Evolutionary conservation across 1,140 invertebrate genomes (phyloP), one percentile per base, ranked within the genome.

Genomic region (Pachyrhynchus sulphureomaculatus): DNA sequence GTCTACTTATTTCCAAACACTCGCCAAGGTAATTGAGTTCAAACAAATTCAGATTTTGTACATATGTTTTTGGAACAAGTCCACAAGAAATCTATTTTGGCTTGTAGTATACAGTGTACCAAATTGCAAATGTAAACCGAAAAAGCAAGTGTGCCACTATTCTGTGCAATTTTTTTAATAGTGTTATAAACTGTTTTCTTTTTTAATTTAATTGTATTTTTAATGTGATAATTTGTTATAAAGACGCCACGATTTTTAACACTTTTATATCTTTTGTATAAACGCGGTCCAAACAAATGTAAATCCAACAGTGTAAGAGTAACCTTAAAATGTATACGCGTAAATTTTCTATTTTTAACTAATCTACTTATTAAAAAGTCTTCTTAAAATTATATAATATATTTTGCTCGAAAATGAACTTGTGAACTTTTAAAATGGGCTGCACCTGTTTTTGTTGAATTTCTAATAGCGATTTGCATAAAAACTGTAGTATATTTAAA

Each of bases 311-410:
- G 55, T 70, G 66, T 71, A 66, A 64, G 60, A 66, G 42, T 63
- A 68, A 70, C 66, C 64, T 66, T 71, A 66, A 68, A 53, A 70
- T 67, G 71, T 72, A 72, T 72, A 72, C 71, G 71, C 69, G 63
- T 68, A 67, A 54, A 67, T 65, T 60, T 57, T 33, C 54, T 62
- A 66, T 66, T 63, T 66, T 62, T 62, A 54, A 54, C 47, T 45
- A 39, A 57, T 57, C 56, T 59, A 54, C 39, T 45, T 48, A 60
- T 21, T 51, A 21, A 42, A 48, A 61, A 32, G 13, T 21, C n/a
- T 39, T 12, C 37, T 61, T 32, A 61, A 52, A 51, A 48, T 52
- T 17, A 55, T 55, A 56, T 58, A 66, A 52, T 26, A 47, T 47
- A 47, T 39, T 52, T 64, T 59, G 36, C 56, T 37, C 29, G 57